Evolutionary conservation across 2,113 vertebrate genomes (phyloP), one percentile per base, ranked within the genome.

Genomic region (Crotalus helleri): DNA sequence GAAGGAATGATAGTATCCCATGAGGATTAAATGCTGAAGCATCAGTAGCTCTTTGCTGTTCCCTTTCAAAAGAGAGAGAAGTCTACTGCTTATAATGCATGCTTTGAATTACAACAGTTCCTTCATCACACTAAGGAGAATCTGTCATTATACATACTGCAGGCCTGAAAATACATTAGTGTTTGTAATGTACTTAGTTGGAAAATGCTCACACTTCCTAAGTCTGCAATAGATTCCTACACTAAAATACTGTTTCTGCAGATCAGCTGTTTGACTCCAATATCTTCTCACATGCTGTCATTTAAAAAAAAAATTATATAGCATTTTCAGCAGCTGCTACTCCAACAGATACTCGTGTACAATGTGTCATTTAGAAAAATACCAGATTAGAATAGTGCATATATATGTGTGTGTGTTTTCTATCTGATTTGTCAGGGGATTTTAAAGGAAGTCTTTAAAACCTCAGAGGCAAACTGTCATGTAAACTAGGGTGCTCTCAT

Each of bases 181-280:
- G 10, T 88, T 88, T 89, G 89, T 88, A 94, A 61, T 90, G 93
- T 90, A 81, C 96, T 96, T 96, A 4, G 0, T 94, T 95, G 89
- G 46, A 74, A 96, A 96, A 93, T 3, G 57, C 94, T 96, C 92
- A 6, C 88, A 85, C 93, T 95, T 95, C 6, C 0, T 90, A 93
- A 95, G 90, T 90, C 91, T 59, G 11, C 95, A 95, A 96, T 95
- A 94, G 93, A 92, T 94, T 95, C 93, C 87, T 33, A 29, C 92
- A 90, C 96, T 94, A 95, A 95, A 97, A 94, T 54, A 1, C 23
- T 81, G 57, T 94, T 94, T 88, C 93, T 49, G 90, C 86, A 91
- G 89, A 59, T 93, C 61, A 19, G 53, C 89, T 94, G 87, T 0
- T 86, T n/a, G 0, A 12, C 57, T 33, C 90, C 69, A 2, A 29